Conservation (phyloP, 2,113 vertebrate species). For the Ibidorhyncha struthersii region DNA sequence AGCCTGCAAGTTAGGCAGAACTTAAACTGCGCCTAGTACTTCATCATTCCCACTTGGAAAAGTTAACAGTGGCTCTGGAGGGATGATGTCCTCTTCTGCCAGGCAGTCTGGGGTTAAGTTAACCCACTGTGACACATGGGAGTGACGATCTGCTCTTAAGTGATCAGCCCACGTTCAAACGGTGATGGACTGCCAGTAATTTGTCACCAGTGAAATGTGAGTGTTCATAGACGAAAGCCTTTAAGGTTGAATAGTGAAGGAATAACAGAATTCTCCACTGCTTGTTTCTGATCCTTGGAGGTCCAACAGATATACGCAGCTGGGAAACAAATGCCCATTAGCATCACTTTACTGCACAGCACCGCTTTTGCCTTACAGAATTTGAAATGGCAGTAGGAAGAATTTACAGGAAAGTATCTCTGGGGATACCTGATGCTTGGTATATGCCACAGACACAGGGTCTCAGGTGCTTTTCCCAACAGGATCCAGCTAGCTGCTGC, state of each 20-base stretch:
- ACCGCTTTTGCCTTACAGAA: not conserved
- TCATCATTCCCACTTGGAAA: not conserved
- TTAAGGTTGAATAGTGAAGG: not conserved
- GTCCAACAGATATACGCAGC: not conserved
- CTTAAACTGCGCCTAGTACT: not conserved
- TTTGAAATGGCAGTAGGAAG: not conserved
- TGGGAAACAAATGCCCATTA: slow-evolving; percentile 36
- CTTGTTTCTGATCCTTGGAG: not conserved
- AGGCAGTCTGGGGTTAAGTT: not conserved
- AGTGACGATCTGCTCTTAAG: not conserved
- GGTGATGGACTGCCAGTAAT: not conserved
- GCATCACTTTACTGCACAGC: not conserved
- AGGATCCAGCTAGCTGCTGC: slow-evolving; percentile 12
- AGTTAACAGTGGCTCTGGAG: not conserved
- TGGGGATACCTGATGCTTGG: not conserved
- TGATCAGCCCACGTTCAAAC: not conserved
- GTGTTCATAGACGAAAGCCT: not conserved
- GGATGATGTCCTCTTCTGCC: not conserved
- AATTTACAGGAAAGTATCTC: slow-evolving; percentile 25
- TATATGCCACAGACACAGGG: not conserved
- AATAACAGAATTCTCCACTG: not conserved
- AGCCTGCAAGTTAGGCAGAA: not conserved
- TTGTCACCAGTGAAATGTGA: not conserved
- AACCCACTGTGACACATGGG: not conserved
- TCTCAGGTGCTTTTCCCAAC: slow-evolving; percentile 45